Conservation (phyloP, 2,797 vertebrate genomes). For the Notamacropus eugenii region DNA sequence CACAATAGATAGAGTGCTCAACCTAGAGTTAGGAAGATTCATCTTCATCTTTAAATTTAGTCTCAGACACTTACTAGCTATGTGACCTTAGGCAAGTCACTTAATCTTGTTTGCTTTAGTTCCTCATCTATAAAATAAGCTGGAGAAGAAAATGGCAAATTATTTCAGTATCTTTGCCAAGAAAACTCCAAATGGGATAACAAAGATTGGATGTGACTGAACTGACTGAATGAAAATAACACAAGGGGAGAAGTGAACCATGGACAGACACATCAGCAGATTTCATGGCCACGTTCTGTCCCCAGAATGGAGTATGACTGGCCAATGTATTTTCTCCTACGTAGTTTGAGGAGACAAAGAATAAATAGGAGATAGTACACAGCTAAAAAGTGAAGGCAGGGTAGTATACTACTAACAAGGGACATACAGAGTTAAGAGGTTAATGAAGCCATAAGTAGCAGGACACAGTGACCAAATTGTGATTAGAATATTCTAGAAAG, state of each 20-base stretch:
- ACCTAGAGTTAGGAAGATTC: too few relatives aligned
- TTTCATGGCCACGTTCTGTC: background rate
- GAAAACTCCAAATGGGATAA: background rate
- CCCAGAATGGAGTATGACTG: background rate
- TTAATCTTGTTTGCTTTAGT: too few relatives aligned
- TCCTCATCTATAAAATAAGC: too few relatives aligned
- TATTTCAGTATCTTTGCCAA: background rate
- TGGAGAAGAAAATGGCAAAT: background rate
- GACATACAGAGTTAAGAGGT: background rate
- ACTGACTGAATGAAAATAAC: background rate
- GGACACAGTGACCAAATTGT: background rate
- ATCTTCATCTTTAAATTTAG: too few relatives aligned
- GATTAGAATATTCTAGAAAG: too few relatives aligned
- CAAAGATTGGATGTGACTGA: background rate
- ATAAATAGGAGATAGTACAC: background rate
- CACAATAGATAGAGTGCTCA: too few relatives aligned
- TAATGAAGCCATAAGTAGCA: background rate
- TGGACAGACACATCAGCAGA: background rate
- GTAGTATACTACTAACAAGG: background rate
- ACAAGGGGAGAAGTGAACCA: background rate
- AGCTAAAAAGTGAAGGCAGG: background rate
- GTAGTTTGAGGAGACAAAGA: background rate
- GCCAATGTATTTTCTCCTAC: background rate
- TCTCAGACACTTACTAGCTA: too few relatives aligned
- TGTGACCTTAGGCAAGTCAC: too few relatives aligned